Conservation (phyloP, 2,113 vertebrate species). For the Vidua macroura region DNA sequence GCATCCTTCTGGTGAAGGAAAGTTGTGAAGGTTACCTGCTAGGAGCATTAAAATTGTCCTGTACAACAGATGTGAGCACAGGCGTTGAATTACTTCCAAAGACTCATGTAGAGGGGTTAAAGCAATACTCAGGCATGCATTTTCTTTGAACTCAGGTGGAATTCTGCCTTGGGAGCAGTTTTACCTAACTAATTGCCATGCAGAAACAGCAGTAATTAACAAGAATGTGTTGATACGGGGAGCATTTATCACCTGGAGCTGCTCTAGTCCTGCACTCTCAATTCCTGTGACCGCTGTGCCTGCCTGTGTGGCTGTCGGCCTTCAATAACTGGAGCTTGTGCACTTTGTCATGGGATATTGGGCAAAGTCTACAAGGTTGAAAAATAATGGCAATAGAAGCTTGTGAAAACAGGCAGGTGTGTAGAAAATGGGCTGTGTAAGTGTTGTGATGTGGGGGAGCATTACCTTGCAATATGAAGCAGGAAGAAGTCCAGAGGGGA, state of each 20-base stretch:
- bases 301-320: background rate
- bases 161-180: constrained; percentile 8
- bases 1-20: background rate
- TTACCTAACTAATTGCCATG: background rate
- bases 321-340: background rate
- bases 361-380: background rate
- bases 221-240: background rate
- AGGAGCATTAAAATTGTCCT: background rate
- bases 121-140: background rate
- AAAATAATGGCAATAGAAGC: background rate
- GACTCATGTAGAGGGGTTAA: background rate
- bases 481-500: background rate
- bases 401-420: background rate
- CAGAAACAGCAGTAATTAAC: constrained; percentile 5
- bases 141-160: background rate
- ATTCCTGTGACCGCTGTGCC: rapidly evolving
- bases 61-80: background rate
- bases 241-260: background rate
- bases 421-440: background rate
- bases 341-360: background rate
- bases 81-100: background rate
- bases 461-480: background rate
- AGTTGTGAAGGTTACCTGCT: background rate
- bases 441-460: background rate
- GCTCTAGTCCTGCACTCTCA: background rate